Percentiles rank a stretch among this genome's conserved stretches.
These are phyloP conservation scores for Morelia viridis DNA, from an alignment of 2,797 vertebrate genomes.

Conservation along the genomic window DNA sequence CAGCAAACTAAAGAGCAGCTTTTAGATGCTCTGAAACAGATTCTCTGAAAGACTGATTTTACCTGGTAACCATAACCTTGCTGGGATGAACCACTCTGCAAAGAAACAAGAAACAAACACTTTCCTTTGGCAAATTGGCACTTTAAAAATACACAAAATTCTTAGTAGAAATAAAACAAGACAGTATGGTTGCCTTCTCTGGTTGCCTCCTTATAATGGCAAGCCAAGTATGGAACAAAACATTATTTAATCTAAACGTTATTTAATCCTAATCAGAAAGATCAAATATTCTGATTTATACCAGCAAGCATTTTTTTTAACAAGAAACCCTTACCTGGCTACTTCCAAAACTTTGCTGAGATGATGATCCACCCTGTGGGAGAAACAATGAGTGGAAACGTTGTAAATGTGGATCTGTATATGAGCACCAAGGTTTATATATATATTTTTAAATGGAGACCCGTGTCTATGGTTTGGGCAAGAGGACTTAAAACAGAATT, in stretches of 20 bases:
- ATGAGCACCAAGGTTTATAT: not conserved
- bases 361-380: not conserved
- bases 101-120: no score
- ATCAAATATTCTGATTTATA: no score
- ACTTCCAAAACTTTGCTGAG: slow-evolving; percentile 5
- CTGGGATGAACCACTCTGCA: no score
- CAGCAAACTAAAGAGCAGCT: not conserved
- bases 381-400: not conserved
- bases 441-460: not conserved
- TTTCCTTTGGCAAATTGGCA: not conserved
- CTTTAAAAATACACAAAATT: not conserved
- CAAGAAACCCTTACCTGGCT: not conserved
- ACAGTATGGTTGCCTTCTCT: no score
- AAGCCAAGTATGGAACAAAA: no score
- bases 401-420: not conserved
- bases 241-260: no score
- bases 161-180: not conserved
- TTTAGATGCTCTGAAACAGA: not conserved
- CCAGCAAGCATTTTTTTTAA: no score
- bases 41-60: not conserved
- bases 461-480: not conserved
- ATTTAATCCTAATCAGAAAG: no score
- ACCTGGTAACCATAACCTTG: not conserved
- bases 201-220: no score
- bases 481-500: not conserved